A percentile compares a stretch with the other conserved stretches of the same genome.
Evolutionary conservation across 2,888 invertebrate species (phyloP).

Genomic region (Melanophora roralis): DNA sequence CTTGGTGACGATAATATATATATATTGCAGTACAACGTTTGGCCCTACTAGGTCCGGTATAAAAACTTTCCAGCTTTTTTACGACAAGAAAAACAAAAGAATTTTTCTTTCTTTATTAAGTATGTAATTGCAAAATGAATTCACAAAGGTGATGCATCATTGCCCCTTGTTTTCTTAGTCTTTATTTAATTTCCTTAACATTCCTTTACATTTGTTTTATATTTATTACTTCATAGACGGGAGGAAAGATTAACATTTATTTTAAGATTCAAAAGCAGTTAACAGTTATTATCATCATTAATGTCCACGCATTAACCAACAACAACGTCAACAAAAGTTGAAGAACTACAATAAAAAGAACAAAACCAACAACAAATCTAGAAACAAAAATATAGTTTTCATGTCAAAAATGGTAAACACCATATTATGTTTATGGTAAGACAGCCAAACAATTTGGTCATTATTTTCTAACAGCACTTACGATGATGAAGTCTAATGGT

Average conservation of each 20-base stretch:
- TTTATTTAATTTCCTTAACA: neutral
- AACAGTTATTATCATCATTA: constrained; percentile 75
- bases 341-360: neutral
- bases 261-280: constrained; percentile 65
- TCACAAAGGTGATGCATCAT: constrained; percentile 14
- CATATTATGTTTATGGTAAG: constrained; percentile 48
- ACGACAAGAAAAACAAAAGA: neutral
- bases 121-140: neutral
- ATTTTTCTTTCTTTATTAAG: neutral
- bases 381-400: constrained; percentile 68
- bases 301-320: constrained; percentile 69
- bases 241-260: constrained; percentile 40
- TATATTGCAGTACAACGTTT: constrained; percentile 36
- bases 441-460: constrained; percentile 38
- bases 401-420: constrained; percentile 67
- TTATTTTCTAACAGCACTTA: constrained; percentile 24
- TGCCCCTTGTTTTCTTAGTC: neutral
- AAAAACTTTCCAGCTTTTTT: too few relatives aligned
- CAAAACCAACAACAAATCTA: neutral
- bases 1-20: constrained; percentile 51
- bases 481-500: neutral
- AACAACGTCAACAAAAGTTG: constrained; percentile 32
- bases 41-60: neutral
- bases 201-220: neutral
- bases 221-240: constrained; percentile 23